Conservation (phyloP, 2,113 vertebrate species). For the Sinocyclocheilus grahami region DNA sequence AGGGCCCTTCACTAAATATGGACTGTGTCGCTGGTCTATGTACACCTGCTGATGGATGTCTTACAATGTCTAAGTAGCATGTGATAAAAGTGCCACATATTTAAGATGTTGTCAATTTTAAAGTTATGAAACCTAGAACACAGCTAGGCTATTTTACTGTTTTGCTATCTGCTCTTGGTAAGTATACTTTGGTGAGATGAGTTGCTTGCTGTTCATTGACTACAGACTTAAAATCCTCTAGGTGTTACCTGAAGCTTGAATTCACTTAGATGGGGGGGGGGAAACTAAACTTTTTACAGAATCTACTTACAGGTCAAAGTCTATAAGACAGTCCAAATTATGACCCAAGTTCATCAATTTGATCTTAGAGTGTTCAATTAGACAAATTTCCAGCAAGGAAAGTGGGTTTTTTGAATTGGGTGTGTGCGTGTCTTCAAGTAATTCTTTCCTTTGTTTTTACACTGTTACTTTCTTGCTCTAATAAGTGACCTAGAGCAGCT, state of each 20-base stretch:
- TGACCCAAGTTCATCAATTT: neutral
- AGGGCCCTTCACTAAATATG: too few relatives aligned
- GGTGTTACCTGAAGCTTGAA: neutral
- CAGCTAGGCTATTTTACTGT: neutral
- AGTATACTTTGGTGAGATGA: neutral
- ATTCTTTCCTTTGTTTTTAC: slow-evolving; percentile 15
- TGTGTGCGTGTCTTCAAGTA: neutral
- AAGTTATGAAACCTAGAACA: neutral
- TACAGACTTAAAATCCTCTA: neutral
- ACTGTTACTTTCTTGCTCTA: neutral
- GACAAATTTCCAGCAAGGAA: neutral
- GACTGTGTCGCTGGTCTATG: neutral
- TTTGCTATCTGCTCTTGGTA: neutral
- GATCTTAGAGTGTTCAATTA: neutral
- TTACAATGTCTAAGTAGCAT: neutral
- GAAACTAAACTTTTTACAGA: too few relatives aligned
- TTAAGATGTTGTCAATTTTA: neutral
- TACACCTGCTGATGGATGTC: neutral
- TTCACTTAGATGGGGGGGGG: neutral
- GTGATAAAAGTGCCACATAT: neutral
- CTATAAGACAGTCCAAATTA: neutral
- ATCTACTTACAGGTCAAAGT: neutral
- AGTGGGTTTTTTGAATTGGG: neutral
- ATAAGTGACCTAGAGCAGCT: slow-evolving; percentile 20
- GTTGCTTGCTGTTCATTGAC: neutral